Base-by-base conservation (phyloP, 2,113 vertebrate genomes). In the Ciconia maguari region DNA sequence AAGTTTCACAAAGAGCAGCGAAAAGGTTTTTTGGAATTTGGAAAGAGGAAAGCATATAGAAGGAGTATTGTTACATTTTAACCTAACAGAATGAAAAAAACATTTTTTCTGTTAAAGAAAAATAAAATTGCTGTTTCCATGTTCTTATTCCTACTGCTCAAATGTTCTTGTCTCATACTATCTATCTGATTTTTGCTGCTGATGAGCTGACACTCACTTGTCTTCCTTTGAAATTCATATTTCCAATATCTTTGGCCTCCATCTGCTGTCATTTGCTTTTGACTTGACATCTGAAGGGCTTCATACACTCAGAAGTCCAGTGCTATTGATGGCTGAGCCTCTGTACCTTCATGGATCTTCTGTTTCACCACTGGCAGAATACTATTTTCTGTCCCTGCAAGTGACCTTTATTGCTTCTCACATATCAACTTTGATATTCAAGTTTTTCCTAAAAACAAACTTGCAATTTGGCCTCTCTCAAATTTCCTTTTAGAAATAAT, bases 211-310 rank as follows among this genome's bases (percentile, higher is more conserved):
- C 34, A 57, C 27, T 74, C 1, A 1, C 26, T 79, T 36, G 7
- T 41, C 26, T 80, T 85, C n/a, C 60, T 93, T 76, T 95, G 54
- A 90, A 96, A 91, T 83, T 95, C 49, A 20, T 81, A 16, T 77
- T 92, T 80, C 62, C 54, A 34, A 7, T 93, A 94, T 87, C 82
- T 93, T 87, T 88, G 62, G 20, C 27, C 7, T 90, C 54, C 79
- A 90, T 94, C 78, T 76, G 71, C 41, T 86, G 38, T 86, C 49
- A n/a, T 55, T 90, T 94, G 22, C 75, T 89, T 94, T 91, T 91
- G 68, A 81, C 51, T 54, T 83, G 64, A 78, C 93, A 86, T 93
- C 60, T 93, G 49, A 93, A 81, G 29, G 69, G 16, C 24, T 95
- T 82, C 76, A 13, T 61, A 38, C 14, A 38, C 65, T 89, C 69